Percentiles rank a stretch among this genome's conserved stretches.
Conservation (phyloP, 2,113 vertebrate genomes). For the Rhagologus leucostigma region DNA sequence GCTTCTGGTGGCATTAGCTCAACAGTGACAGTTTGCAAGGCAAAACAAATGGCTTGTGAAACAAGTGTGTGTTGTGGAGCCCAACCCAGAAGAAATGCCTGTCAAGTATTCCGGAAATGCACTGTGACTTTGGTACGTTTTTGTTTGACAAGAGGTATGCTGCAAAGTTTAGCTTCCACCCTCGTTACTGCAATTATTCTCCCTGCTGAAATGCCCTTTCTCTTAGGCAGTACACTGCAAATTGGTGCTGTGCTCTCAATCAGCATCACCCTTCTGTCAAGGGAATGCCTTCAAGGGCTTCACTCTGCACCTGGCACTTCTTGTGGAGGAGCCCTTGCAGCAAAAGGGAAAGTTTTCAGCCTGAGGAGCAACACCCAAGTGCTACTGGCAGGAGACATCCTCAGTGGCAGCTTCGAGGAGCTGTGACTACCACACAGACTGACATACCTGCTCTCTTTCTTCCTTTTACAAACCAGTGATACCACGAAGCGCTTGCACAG, state of each 20-base stretch:
- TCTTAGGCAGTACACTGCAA: constrained; percentile 1
- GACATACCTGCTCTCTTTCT: neutral
- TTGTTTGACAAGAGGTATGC: neutral
- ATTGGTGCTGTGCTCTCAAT: constrained; percentile 3
- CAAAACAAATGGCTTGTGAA: neutral
- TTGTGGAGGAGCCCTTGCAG: neutral
- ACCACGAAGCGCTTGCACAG: neutral
- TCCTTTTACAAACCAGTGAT: neutral
- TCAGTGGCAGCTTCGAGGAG: neutral
- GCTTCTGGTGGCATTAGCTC: neutral
- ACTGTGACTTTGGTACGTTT: neutral
- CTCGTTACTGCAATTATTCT: constrained; percentile 34
- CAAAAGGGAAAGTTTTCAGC: neutral
- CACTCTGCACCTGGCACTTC: neutral
- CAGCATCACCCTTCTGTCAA: constrained; percentile 10
- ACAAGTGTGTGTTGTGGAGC: neutral
- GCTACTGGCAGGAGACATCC: neutral
- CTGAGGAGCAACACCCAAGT: neutral
- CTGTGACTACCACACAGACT: neutral
- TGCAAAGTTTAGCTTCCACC: neutral
- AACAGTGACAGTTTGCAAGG: neutral
- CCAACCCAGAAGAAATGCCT: neutral
- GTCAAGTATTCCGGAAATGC: neutral
- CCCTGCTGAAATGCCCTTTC: neutral
- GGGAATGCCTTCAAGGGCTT: constrained; percentile 21